Evolutionary conservation across 2,888 invertebrate species (phyloP).

Genomic region (Cheilosia grossa): DNA sequence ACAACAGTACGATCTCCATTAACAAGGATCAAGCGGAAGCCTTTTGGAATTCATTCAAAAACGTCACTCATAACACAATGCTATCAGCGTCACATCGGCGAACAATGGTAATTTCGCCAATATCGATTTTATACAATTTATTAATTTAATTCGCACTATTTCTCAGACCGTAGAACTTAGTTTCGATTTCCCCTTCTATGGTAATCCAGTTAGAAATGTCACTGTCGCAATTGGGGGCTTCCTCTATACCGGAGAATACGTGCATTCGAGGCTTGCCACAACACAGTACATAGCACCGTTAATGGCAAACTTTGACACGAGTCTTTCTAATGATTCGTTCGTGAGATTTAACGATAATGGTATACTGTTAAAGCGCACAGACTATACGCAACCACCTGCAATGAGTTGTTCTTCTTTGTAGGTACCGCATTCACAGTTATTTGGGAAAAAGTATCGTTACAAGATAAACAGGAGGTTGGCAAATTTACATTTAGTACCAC

Average conservation of each 20-base stretch:
- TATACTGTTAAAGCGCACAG: conserved; percentile 81
- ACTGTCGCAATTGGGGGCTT: conserved; percentile 99
- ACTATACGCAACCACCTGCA: neutral
- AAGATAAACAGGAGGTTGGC: conserved; percentile 89
- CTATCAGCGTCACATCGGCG: conserved; percentile 92
- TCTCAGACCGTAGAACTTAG: conserved; percentile 91
- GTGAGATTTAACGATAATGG: conserved; percentile 95
- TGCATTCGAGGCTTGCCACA: conserved; percentile 99
- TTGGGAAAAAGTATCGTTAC: conserved; percentile 95
- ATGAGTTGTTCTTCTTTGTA: conserved; percentile 79
- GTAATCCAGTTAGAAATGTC: conserved; percentile 93
- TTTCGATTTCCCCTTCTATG: conserved; percentile 98
- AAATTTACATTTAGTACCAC: conserved; percentile 96
- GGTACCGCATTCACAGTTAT: conserved; percentile 95
- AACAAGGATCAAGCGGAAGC: conserved; percentile 85
- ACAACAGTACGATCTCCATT: conserved; percentile 89
- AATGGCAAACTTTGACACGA: conserved; percentile 99
- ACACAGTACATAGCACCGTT: conserved; percentile 99
- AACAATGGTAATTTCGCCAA: conserved; percentile 87
- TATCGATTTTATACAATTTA: neutral
- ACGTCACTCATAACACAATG: conserved; percentile 87
- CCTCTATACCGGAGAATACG: conserved; percentile 96
- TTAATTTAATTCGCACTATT: conserved; percentile 61
- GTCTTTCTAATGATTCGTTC: conserved; percentile 89
- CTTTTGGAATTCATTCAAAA: conserved; percentile 87